phyloP scores from a whole-genome alignment of 2,113 vertebrate species.

The Oncorhynchus kisutch region DNA sequence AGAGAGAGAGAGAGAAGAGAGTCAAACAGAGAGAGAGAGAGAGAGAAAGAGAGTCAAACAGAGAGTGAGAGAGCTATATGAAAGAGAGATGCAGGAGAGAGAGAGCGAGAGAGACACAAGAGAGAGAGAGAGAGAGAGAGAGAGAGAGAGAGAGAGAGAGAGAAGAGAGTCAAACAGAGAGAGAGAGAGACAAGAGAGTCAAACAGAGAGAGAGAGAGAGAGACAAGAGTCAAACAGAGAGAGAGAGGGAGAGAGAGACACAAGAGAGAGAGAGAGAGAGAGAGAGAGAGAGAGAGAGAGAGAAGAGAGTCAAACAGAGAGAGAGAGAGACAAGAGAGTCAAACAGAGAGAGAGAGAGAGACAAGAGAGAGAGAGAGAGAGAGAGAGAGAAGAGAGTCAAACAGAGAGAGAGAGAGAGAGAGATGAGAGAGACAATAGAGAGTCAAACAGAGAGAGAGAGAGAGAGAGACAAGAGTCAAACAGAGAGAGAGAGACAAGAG shows the following conservation, averaged over 20 bases:
- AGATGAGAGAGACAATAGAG: neutral
- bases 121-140: neutral
- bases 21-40: neutral
- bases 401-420: no score
- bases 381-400: no score
- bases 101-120: no score
- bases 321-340: neutral
- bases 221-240: neutral
- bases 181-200: neutral
- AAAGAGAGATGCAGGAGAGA: neutral
- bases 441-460: conserved; percentile 7
- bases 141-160: neutral
- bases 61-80: no score
- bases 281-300: neutral
- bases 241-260: neutral
- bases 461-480: neutral
- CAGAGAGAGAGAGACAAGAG: no score
- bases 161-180: neutral
- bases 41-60: neutral
- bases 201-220: neutral
- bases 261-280: no score
- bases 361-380: no score
- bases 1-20: neutral
- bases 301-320: neutral
- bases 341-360: no score